A percentile compares a stretch with the other conserved stretches of the same genome.
Conservation (phyloP, 2,888 invertebrate species). For the Saturnia pavonia region DNA sequence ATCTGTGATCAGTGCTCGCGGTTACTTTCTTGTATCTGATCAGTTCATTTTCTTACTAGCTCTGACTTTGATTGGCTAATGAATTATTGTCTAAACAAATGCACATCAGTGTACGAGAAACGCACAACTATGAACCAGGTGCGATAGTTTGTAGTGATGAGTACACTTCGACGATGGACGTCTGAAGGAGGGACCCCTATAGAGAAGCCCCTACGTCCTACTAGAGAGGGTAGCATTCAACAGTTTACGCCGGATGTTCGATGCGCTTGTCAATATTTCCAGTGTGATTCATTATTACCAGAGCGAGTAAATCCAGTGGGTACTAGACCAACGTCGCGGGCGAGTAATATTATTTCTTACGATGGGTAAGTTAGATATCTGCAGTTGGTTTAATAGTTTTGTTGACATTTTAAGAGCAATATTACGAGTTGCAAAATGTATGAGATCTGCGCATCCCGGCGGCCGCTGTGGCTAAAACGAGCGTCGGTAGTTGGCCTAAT, state of each 20-base stretch:
- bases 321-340: conserved; percentile 84
- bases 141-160: conserved; percentile 67
- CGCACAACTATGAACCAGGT: conserved; percentile 54
- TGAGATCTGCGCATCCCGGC: conserved; percentile 60
- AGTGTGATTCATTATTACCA: conserved; percentile 89
- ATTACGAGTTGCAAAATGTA: conserved; percentile 61
- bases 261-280: conserved; percentile 93
- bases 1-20: conserved; percentile 78
- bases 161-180: conserved; percentile 83
- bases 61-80: conserved; percentile 63
- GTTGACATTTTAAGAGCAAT: conserved; percentile 60
- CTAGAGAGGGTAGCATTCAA: conserved; percentile 87
- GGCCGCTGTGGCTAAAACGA: conserved; percentile 79
- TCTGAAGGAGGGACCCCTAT: conserved; percentile 85
- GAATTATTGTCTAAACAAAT: conserved; percentile 54
- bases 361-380: conserved; percentile 64
- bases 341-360: conserved; percentile 73
- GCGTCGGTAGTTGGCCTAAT: conserved; percentile 77
- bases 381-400: conserved; percentile 47
- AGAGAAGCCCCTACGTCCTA: conserved; percentile 84
- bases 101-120: conserved; percentile 42
- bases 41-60: conserved; percentile 70
- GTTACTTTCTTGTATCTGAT: conserved; percentile 74
- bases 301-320: conserved; percentile 87
- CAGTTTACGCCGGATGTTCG: conserved; percentile 90